Conservation (phyloP, 2,888 invertebrate species). For the Drosophila colorata region DNA sequence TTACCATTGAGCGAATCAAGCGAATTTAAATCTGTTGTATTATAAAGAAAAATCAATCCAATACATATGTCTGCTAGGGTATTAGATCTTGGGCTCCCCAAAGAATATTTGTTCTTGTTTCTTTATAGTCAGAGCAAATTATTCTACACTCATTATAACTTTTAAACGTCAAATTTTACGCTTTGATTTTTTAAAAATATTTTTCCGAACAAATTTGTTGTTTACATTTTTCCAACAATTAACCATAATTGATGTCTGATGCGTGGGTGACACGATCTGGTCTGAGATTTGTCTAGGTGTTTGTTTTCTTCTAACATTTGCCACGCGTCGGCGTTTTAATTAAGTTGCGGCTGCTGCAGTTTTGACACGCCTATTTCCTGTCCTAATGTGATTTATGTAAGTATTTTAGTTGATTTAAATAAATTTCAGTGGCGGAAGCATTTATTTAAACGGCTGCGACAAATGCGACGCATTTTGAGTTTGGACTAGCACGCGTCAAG, state of each 20-base stretch:
- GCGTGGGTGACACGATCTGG: slow-evolving; percentile 43
- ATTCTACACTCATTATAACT: neutral
- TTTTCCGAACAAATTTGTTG: slow-evolving; percentile 16
- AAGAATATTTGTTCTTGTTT: no score
- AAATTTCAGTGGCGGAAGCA: slow-evolving; percentile 67
- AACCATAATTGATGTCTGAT: slow-evolving; percentile 44
- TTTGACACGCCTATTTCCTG: slow-evolving; percentile 70
- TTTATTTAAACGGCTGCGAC: slow-evolving; percentile 46
- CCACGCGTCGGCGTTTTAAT: slow-evolving; percentile 69
- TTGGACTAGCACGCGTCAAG: slow-evolving; percentile 48
- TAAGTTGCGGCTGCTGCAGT: slow-evolving; percentile 31
- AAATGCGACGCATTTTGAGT: slow-evolving; percentile 24
- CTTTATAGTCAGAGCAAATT: neutral
- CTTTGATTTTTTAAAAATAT: neutral
- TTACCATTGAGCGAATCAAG: no score
- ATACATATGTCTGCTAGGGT: no score
- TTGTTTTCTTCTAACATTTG: slow-evolving; percentile 19
- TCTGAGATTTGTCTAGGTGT: slow-evolving; percentile 43
- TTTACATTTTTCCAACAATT: slow-evolving; percentile 50
- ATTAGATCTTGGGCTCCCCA: no score
- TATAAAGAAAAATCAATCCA: no score
- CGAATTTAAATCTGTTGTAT: no score
- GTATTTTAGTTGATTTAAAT: slow-evolving; percentile 33
- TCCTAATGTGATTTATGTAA: slow-evolving; percentile 44
- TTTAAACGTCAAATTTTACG: neutral